Base-by-base conservation (phyloP, 2,797 vertebrate species). In the Sebastes trivittatus region DNA sequence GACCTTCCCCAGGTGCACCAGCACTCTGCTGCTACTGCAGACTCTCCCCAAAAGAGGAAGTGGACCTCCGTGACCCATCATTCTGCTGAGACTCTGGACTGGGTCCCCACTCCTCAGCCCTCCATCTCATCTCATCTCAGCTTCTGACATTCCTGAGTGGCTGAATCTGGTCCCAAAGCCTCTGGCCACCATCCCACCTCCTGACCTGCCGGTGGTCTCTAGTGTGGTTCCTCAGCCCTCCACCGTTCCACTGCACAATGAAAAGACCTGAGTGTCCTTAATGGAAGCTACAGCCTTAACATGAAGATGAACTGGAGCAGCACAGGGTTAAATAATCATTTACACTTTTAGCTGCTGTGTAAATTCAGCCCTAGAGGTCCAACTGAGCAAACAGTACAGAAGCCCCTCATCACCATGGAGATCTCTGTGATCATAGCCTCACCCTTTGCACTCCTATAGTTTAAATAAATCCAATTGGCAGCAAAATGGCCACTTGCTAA, bases 321-420 rank as follows among this genome's bases (percentile, higher is more conserved):
- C 63, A 67, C 18, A n/a, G 9, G 30, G 36, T 67, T 42, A 25
- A 75, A 65, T 70, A 72, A 66, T 58, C 54, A 68, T 60, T 73
- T 52, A 62, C 49, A 58, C 52, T 7, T 76, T 10, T 8, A 58
- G 36, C 56, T 75, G 8, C 42, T 76, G 77, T 83, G 73, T 76
- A 79, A 79, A 75, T 81, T 75, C 55, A 69, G 59, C 68, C 69
- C 49, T 30, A 9, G 5, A 67, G 65, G 75, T 77, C 61, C 59
- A 78, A 60, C 42, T 81, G 46, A 69, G 79, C 75, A 87, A 91
- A 81, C 70, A 20, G 55, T 7, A 8, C 77, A 76, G 38, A 55
- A 78, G 18, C 22, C 46, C 30, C 52, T 64, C 7, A 62, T 88
- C 74, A 67, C 66, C 82, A 79, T 87, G 84, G 85, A 83, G 75